Evolutionary conservation across 1,140 invertebrate species (phyloP).

Genomic region (Platyscapa corneri): DNA sequence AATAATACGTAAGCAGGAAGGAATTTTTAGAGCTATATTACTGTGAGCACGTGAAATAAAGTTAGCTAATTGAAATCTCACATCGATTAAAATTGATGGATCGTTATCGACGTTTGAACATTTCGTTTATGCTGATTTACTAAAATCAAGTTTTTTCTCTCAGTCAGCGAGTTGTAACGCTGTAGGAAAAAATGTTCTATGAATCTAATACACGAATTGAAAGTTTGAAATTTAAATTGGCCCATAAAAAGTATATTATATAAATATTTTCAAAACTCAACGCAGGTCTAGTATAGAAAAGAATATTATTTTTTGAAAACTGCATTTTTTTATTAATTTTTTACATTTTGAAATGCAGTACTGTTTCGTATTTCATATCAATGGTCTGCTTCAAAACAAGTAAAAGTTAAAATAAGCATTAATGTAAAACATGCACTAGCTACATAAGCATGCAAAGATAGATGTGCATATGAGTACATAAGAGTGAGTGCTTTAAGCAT

Average conservation of each 20-base stretch:
- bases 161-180: not conserved
- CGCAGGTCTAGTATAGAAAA: not conserved
- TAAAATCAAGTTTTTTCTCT: not conserved
- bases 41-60: not conserved
- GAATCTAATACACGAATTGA: not conserved
- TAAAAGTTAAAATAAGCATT: no score
- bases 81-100: slow-evolving; percentile 7
- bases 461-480: no score
- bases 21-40: slow-evolving; percentile 11
- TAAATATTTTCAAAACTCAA: not conserved
- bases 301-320: no score
- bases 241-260: not conserved
- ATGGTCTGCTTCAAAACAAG: no score
- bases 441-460: no score
- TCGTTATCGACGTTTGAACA: not conserved
- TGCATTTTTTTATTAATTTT: no score
- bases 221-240: not conserved
- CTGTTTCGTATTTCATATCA: no score
- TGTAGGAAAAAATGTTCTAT: not conserved
- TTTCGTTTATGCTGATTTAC: not conserved
- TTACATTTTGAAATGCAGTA: no score
- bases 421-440: no score
- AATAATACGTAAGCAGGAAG: not conserved
- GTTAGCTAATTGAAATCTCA: not conserved
- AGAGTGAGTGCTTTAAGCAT: no score